Evolutionary conservation across 2,888 invertebrate species (phyloP).

Genomic region (Epinotia ramella): DNA sequence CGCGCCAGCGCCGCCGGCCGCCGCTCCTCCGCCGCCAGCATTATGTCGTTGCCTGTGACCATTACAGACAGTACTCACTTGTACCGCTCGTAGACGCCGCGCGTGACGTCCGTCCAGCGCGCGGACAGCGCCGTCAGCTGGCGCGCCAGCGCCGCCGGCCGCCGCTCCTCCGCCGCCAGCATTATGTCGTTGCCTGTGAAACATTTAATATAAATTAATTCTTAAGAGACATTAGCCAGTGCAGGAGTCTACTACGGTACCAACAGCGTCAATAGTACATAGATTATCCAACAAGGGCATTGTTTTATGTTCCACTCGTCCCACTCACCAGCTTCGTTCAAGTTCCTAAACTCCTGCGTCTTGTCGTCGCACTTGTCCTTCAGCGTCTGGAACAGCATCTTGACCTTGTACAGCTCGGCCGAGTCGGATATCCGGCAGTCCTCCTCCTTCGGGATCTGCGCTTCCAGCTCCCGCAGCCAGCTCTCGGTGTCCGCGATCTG

Average conservation of each 20-base stretch:
- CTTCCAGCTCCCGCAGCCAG: constrained; percentile 88
- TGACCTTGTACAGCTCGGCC: constrained; percentile 89
- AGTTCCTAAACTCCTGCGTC: constrained; percentile 87
- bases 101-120: constrained; percentile 89
- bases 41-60: too few species aligned
- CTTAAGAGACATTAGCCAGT: too few species aligned
- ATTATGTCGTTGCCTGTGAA: constrained; percentile 86
- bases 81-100: constrained; percentile 89
- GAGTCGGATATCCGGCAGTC: constrained; percentile 86
- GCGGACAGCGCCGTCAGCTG: constrained; percentile 86
- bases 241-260: too few species aligned
- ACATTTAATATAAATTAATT: too few species aligned
- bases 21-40: constrained; percentile 53
- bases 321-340: constrained; percentile 87
- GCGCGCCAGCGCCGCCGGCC: constrained; percentile 85
- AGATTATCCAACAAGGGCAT: too few species aligned
- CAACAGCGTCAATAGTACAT: not conserved
- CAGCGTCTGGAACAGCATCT: constrained; percentile 88
- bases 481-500: constrained; percentile 71
- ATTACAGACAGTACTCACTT: too few species aligned
- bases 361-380: constrained; percentile 90
- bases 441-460: constrained; percentile 86
- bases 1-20: constrained; percentile 85
- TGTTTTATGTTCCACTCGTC: not conserved
- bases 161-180: constrained; percentile 81